Evolutionary conservation across 2,888 invertebrate genomes (phyloP).

Genomic region (Timandra comae): DNA sequence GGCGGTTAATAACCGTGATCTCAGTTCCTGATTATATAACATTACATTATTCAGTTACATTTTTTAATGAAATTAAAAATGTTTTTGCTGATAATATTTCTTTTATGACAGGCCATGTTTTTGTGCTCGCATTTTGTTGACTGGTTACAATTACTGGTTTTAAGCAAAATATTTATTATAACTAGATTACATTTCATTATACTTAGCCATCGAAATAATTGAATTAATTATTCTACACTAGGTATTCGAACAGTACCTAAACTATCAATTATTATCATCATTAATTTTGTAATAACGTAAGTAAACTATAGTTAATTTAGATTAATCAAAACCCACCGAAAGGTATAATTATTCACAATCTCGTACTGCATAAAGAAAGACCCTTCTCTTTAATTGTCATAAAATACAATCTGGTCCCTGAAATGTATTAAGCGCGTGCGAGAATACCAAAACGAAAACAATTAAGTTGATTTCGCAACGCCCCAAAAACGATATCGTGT

Average conservation of each 20-base stretch:
- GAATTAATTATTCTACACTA: too few relatives aligned
- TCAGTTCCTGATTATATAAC: constrained; percentile 24
- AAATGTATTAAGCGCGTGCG: constrained; percentile 36
- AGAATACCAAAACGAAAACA: constrained; percentile 38
- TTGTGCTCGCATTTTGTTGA: constrained; percentile 1
- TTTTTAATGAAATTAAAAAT: constrained; percentile 5
- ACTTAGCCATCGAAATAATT: too few relatives aligned
- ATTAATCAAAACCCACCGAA: too few relatives aligned
- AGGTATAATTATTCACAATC: constrained; percentile 21
- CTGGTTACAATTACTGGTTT: background rate
- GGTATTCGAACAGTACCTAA: too few relatives aligned
- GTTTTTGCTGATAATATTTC: constrained; percentile 4
- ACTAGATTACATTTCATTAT: too few relatives aligned
- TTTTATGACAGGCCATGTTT: constrained; percentile 7
- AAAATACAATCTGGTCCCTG: constrained; percentile 35
- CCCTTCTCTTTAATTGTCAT: constrained; percentile 37
- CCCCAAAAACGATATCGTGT: constrained; percentile 41
- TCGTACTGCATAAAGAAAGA: constrained; percentile 16
- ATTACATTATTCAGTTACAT: constrained; percentile 19
- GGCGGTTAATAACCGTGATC: constrained; percentile 44
- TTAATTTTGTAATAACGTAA: too few relatives aligned
- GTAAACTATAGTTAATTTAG: too few relatives aligned
- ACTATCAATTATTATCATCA: too few relatives aligned
- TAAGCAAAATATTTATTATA: constrained; percentile 1
- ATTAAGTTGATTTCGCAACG: constrained; percentile 52